Conservation (phyloP, 2,797 vertebrate species). For the Ibycter americanus region DNA sequence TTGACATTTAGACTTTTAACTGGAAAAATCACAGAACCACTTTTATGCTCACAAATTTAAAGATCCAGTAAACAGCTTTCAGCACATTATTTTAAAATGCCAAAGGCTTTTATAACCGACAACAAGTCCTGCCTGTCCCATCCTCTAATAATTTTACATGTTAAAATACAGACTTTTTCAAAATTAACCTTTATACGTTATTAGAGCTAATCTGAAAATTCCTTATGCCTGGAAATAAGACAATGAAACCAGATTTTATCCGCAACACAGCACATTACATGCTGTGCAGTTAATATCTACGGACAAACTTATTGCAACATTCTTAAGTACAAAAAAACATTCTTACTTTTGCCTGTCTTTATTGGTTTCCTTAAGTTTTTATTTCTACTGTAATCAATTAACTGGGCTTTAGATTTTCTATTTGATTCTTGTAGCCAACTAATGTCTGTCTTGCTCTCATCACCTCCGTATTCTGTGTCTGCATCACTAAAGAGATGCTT, state of each 20-base stretch:
- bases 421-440: conserved; percentile 87
- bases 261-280: not conserved
- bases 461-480: conserved; percentile 83
- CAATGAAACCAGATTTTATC: not conserved
- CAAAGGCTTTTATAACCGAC: not conserved
- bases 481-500: conserved; percentile 91
- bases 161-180: not conserved
- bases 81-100: not conserved
- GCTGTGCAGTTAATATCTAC: not conserved
- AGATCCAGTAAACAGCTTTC: not conserved
- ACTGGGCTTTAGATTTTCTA: conserved; percentile 81
- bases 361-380: conserved; percentile 39
- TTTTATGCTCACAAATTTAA: not conserved
- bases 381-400: conserved; percentile 83
- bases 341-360: conserved; percentile 65
- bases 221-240: not conserved
- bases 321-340: not conserved
- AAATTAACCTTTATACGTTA: not conserved
- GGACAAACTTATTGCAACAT: not conserved
- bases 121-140: not conserved
- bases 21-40: not conserved
- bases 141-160: not conserved
- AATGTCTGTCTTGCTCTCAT: conserved; percentile 82
- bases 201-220: not conserved
- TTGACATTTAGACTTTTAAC: not conserved